phyloP scores from a whole-genome alignment of 2,888 invertebrate genomes.

The Chrysolina haemoptera region DNA sequence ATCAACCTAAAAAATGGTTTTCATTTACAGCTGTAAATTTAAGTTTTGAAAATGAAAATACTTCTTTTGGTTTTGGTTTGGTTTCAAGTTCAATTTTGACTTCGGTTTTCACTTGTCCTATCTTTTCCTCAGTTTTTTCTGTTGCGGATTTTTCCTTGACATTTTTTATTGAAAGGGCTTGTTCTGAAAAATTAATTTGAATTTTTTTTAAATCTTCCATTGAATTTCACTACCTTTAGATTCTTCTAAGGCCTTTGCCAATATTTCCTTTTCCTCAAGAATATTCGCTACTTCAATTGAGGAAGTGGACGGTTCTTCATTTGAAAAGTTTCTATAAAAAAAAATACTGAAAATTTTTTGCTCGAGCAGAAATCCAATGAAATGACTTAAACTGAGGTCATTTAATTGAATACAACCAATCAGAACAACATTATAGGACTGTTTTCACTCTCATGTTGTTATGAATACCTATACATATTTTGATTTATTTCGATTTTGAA shows the following conservation, averaged over 20 bases:
- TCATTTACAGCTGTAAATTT: not conserved
- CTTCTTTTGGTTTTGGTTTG: not conserved
- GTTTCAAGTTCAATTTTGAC: not conserved
- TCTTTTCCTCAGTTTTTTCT: not conserved
- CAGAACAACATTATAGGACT: no score
- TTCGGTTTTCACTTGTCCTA: not conserved
- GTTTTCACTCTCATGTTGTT: no score
- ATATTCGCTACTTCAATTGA: constrained; percentile 62
- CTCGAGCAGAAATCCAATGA: no score
- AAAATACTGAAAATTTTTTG: no score
- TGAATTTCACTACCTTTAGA: constrained; percentile 55
- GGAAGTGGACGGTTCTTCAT: constrained; percentile 55
- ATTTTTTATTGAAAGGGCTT: not conserved
- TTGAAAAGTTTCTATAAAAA: constrained; percentile 62
- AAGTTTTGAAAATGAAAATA: not conserved
- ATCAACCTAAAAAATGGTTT: constrained; percentile 65
- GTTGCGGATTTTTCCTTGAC: not conserved
- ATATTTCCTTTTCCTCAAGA: constrained; percentile 64
- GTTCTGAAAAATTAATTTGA: not conserved
- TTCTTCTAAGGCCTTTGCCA: constrained; percentile 64
- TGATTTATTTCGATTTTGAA: no score
- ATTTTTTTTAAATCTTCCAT: not conserved
- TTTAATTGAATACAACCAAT: no score
- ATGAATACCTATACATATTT: no score
- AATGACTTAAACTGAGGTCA: no score